Conservation (phyloP, 1,140 invertebrate species). For the Linepithema humile region DNA sequence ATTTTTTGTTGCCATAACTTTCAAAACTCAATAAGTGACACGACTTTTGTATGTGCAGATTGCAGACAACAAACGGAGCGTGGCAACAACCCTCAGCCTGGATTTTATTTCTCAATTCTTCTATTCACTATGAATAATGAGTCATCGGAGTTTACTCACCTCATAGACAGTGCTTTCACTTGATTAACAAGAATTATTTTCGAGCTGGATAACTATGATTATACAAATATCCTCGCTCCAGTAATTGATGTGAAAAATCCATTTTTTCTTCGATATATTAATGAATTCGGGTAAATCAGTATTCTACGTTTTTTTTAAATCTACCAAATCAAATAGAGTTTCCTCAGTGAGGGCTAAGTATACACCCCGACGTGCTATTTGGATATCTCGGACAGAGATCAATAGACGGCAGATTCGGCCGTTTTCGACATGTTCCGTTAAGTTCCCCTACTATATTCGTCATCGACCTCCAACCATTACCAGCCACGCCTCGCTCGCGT, state of each 20-base stretch:
- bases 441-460: conserved; percentile 72
- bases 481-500: conserved; percentile 60
- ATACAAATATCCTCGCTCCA: background rate
- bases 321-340: background rate
- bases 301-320: conserved; percentile 4
- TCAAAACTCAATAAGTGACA: background rate
- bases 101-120: background rate
- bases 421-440: conserved; percentile 73
- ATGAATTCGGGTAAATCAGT: background rate
- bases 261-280: background rate
- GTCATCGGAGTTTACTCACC: background rate
- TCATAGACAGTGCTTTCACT: background rate
- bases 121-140: background rate
- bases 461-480: conserved; percentile 65
- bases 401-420: conserved; percentile 68
- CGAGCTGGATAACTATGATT: background rate
- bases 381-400: conserved; percentile 59
- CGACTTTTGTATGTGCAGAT: background rate
- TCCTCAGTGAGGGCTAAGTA: conserved; percentile 8
- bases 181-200: background rate
- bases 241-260: background rate
- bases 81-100: background rate
- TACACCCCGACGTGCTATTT: conserved; percentile 52
- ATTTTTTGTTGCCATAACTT: background rate
- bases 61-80: background rate